Percentiles rank a stretch among this genome's conserved stretches.
These are phyloP conservation scores for Philereme vetulata DNA, from an alignment of 2,888 invertebrate species.

Conservation along the genomic window DNA sequence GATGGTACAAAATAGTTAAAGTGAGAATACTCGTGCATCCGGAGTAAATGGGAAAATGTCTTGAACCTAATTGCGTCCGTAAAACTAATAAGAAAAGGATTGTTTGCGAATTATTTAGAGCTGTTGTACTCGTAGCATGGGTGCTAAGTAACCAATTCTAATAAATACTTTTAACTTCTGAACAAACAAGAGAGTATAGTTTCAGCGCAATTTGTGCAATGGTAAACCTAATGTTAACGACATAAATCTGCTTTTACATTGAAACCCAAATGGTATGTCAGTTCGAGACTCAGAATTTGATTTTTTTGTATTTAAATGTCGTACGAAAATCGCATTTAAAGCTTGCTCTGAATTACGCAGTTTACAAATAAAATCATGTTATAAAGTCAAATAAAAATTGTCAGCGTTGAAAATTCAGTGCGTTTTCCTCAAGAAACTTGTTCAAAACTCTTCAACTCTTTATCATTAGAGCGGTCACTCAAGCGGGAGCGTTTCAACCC, in stretches of 20 bases:
- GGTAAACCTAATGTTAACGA: too few relatives aligned
- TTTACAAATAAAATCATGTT: neutral
- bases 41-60: constrained; percentile 43
- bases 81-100: constrained; percentile 45
- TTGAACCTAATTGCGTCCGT: constrained; percentile 46
- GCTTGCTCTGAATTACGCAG: too few relatives aligned
- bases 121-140: constrained; percentile 7
- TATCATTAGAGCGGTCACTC: constrained; percentile 26
- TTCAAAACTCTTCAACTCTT: constrained; percentile 14
- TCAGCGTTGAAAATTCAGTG: neutral
- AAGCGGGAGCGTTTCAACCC: constrained; percentile 21
- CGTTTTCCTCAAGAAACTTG: constrained; percentile 8
- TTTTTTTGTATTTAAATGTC: too few relatives aligned
- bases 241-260: too few relatives aligned
- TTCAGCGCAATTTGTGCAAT: too few relatives aligned
- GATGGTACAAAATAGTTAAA: constrained; percentile 38
- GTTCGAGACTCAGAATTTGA: too few relatives aligned
- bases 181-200: neutral
- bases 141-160: constrained; percentile 3
- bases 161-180: neutral
- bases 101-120: constrained; percentile 26
- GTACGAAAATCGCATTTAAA: too few relatives aligned
- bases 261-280: too few relatives aligned
- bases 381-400: neutral
- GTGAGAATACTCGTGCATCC: constrained; percentile 29